Evolutionary conservation across 2,113 vertebrate species (phyloP).

Genomic region (Ictidomys tridecemlineatus): DNA sequence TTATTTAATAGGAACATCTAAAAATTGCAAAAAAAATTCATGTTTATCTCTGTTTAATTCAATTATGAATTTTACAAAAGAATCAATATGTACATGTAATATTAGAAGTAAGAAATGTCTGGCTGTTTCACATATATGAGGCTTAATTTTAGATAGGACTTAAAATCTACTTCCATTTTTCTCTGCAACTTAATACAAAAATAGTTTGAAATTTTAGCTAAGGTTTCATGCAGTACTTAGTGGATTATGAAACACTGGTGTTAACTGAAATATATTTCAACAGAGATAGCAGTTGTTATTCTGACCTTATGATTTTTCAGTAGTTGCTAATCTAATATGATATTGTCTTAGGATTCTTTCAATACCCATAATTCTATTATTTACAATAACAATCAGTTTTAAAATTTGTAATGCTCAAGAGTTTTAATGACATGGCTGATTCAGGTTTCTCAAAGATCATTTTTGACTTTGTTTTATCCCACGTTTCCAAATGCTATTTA

Average conservation of each 20-base stretch:
- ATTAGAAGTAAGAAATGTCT: neutral
- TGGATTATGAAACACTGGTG: neutral
- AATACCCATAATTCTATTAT: neutral
- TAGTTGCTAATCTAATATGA: neutral
- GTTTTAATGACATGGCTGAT: neutral
- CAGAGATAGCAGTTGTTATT: neutral
- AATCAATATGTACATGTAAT: neutral
- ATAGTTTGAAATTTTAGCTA: neutral
- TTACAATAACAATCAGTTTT: neutral
- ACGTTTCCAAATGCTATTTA: neutral
- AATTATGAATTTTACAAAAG: neutral
- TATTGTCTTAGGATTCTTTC: neutral
- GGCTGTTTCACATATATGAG: neutral
- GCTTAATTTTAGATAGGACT: neutral
- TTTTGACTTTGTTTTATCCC: neutral
- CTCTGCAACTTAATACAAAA: neutral
- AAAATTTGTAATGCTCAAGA: neutral
- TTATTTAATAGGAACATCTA: neutral
- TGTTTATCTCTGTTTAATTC: neutral
- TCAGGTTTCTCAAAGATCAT: neutral
- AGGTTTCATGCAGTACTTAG: neutral
- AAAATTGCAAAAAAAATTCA: slow-evolving; percentile 2
- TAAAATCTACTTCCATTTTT: neutral
- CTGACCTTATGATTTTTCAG: neutral
- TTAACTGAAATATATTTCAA: neutral